These are phyloP conservation scores for Drosophila leontia DNA, from an alignment of 1,140 invertebrate genomes.

Conservation along the genomic window DNA sequence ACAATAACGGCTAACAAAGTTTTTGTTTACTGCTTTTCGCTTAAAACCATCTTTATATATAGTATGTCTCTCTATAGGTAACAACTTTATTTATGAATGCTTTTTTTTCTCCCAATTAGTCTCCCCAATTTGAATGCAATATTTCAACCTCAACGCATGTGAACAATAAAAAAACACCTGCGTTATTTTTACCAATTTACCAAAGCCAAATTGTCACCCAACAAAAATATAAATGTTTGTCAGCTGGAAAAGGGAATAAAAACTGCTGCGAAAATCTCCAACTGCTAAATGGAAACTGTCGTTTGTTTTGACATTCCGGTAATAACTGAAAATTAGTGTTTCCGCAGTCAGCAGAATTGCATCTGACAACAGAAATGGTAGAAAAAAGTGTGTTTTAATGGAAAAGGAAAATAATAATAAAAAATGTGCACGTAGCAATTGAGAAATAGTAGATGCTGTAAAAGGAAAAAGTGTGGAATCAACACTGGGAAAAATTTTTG, in stretches of 20 bases:
- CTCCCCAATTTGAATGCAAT: slow-evolving; percentile 8
- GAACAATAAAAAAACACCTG: slow-evolving; percentile 14
- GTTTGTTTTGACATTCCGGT: slow-evolving; percentile 77
- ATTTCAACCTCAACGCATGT: not conserved
- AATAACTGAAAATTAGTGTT: slow-evolving; percentile 77
- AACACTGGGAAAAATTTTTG: slow-evolving; percentile 8
- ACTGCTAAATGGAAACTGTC: slow-evolving; percentile 52
- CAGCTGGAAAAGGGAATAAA: slow-evolving; percentile 21
- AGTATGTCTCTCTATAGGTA: not conserved
- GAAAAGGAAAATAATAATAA: slow-evolving; percentile 9
- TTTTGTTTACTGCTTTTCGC: not conserved
- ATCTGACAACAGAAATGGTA: slow-evolving; percentile 16
- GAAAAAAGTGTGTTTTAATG: slow-evolving; percentile 17
- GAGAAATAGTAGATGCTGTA: not conserved
- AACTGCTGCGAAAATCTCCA: slow-evolving; percentile 18
- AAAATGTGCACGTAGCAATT: slow-evolving; percentile 3
- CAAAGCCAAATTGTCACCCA: slow-evolving; percentile 19
- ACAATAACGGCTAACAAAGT: not conserved
- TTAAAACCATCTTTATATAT: slow-evolving; percentile 2
- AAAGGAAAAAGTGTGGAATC: too few species aligned
- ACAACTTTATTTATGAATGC: not conserved
- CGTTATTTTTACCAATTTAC: slow-evolving; percentile 17
- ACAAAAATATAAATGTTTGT: slow-evolving; percentile 21
- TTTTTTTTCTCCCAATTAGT: slow-evolving; percentile 4
- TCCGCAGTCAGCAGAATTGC: slow-evolving; percentile 43